Evolutionary conservation across 1,140 invertebrate species (phyloP).

Genomic region (Copidosoma floridanum): DNA sequence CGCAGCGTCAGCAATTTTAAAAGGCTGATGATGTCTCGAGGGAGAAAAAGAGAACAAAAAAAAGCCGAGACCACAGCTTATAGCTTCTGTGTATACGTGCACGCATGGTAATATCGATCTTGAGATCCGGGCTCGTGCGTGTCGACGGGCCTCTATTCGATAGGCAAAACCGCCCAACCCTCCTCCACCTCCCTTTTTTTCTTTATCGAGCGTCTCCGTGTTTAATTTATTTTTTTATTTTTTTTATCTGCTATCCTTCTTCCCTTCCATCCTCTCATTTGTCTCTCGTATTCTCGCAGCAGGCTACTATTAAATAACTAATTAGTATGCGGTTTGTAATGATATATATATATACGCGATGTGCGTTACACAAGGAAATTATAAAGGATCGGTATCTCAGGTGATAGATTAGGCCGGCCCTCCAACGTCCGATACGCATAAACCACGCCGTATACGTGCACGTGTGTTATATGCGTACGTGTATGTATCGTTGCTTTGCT

Average conservation of each 20-base stretch:
- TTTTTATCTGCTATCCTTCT: not conserved
- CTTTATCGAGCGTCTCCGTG: too few relatives aligned
- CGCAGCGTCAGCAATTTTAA: constrained; percentile 2
- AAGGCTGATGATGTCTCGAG: constrained; percentile 27
- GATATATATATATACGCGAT: not conserved
- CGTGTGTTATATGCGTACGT: too few relatives aligned
- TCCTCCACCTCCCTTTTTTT: constrained; percentile 8
- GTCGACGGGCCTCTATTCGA: constrained; percentile 32
- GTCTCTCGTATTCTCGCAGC: constrained; percentile 5
- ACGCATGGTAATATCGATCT: constrained; percentile 42
- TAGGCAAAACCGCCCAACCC: constrained; percentile 7
- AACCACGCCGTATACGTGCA: not conserved
- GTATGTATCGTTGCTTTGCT: too few relatives aligned
- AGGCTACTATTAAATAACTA: constrained; percentile 18
- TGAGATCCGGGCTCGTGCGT: constrained; percentile 32
- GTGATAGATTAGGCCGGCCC: too few relatives aligned
- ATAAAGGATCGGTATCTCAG: constrained; percentile 5
- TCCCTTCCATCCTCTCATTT: not conserved
- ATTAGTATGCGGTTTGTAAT: constrained; percentile 15
- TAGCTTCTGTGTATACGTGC: constrained; percentile 33
- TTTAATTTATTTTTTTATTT: not conserved
- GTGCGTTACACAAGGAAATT: not conserved
- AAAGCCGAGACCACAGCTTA: too few relatives aligned
- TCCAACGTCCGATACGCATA: too few relatives aligned
- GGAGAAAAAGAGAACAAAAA: constrained; percentile 26